These are phyloP conservation scores for Lepus timidus DNA, from an alignment of 2,113 vertebrate species.

Conservation along the genomic window DNA sequence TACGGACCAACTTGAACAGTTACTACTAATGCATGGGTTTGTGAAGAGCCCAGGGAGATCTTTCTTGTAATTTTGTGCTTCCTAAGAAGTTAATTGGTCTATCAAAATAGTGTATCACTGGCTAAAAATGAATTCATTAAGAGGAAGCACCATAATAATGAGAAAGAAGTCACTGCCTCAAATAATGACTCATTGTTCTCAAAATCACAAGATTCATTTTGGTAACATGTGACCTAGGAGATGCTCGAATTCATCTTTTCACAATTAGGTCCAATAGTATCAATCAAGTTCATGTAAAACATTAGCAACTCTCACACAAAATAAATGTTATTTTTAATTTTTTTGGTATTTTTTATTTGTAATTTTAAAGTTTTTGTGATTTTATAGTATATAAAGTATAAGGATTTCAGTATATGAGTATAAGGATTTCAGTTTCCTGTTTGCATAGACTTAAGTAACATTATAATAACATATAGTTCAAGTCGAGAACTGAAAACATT, in stretches of 20 bases:
- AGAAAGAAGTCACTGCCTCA: not conserved
- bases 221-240: not conserved
- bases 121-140: not conserved
- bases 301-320: not conserved
- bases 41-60: not conserved
- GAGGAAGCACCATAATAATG: not conserved
- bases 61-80: not conserved
- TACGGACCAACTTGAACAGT: not conserved
- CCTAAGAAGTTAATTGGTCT: not conserved
- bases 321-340: not conserved
- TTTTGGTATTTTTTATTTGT: not conserved
- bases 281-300: not conserved
- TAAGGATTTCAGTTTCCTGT: not conserved
- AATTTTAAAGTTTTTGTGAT: not conserved
- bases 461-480: not conserved
- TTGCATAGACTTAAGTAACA: constrained; percentile 3
- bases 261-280: not conserved
- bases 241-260: not conserved
- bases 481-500: not conserved
- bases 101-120: not conserved
- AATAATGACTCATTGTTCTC: not conserved
- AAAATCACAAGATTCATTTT: not conserved
- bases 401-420: not conserved
- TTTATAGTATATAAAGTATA: not conserved
- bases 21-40: not conserved